Evolutionary conservation across 2,113 vertebrate genomes (phyloP), one percentile per base, ranked within the genome.

Genomic region (Ibidorhyncha struthersii): DNA sequence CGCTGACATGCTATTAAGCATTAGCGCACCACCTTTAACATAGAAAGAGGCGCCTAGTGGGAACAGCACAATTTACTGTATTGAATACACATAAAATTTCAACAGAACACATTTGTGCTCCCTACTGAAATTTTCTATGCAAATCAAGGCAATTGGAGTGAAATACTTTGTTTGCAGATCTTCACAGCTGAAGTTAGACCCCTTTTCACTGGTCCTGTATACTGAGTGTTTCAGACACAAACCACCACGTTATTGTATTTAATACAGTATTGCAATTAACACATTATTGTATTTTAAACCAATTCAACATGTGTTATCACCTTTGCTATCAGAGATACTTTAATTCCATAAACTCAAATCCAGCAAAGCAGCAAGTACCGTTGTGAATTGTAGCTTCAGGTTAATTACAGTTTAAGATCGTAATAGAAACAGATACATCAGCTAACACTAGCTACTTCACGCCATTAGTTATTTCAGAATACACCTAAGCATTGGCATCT

Each of bases 191-290:
- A 18, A 89, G 30, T 21, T 34, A 26, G n/a, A 63, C 10, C 55
- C 26, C 17, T 56, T 59, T 78, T 15, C 34, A 16, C 14, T 36
- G 22, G 14, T 36, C n/a, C 55, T 16, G 14, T 0, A 12, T 11
- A 43, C 10, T 3, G 5, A 32, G 27, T 45, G 8, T 18, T 89
- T 53, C 70, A 52, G 36, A 41, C 19, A 14, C 7, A 49, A 58
- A 36, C 0, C 17, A 9, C 23, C 12, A n/a, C 2, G 1, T 7
- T 17, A 29, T 1, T 21, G 29, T n/a, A 47, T 15, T 80, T 50
- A 36, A 47, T 4, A 72, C 32, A 20, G 25, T 4, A 23, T 2
- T 38, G 14, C 16, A 74, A 21, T 65, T 32, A n/a, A 43, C 6
- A 16, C 15, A 14, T 32, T 22, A 36, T 4, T 12, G 8, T 38